Conservation (phyloP, 2,113 vertebrate genomes). For the Halichoerus grypus region DNA sequence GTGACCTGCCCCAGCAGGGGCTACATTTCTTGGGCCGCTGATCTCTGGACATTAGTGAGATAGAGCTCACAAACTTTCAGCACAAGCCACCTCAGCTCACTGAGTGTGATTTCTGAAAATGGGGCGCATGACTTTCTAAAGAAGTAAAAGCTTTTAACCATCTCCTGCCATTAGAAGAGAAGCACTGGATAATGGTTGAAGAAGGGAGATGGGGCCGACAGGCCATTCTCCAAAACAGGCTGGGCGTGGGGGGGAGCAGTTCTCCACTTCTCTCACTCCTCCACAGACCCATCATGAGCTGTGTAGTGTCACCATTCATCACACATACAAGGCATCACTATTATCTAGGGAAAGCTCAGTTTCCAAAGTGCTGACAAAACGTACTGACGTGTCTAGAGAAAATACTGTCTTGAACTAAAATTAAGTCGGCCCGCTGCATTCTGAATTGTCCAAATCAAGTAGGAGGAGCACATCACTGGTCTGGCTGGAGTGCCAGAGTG, state of each 20-base stretch:
- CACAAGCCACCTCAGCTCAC: neutral
- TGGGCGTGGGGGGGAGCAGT: neutral
- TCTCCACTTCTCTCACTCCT: neutral
- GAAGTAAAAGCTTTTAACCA: neutral
- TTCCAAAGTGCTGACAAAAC: neutral
- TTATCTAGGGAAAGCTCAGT: neutral
- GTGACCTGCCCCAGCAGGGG: slow-evolving; percentile 7
- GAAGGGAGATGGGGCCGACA: neutral
- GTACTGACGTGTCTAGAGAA: neutral
- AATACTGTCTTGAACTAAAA: neutral
- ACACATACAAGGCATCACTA: neutral
- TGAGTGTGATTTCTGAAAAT: slow-evolving; percentile 6
- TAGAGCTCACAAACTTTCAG: neutral
- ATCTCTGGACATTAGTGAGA: slow-evolving; percentile 21
- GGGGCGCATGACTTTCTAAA: neutral
- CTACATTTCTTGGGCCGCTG: slow-evolving; percentile 2
- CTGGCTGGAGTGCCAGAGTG: neutral
- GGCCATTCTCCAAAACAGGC: neutral
- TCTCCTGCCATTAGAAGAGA: neutral
- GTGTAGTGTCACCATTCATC: neutral
- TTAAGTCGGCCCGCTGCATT: neutral
- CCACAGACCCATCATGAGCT: neutral
- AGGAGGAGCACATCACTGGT: neutral
- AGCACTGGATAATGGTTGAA: neutral
- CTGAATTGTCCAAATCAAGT: neutral